Base-by-base conservation (phyloP, 2,113 vertebrate genomes). In the Menura novaehollandiae region DNA sequence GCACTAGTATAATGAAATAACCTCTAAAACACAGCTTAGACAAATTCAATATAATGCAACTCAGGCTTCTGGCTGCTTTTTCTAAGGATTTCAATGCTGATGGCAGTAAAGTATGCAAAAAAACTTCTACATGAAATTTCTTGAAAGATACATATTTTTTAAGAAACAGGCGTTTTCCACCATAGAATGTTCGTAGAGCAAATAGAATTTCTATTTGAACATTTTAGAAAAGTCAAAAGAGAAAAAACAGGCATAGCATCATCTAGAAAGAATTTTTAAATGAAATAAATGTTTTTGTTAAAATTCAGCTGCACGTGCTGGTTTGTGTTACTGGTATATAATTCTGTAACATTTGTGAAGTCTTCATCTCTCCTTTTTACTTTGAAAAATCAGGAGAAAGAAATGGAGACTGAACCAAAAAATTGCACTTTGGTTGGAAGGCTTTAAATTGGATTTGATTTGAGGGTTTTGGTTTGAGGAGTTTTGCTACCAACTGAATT, bases 1-100 rank as follows among this genome's bases (percentile, higher is more conserved):
- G 52, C 44, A 53, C 18, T 21, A 49, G n/a, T 72, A 32, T 72
- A 95, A 93, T 81, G 41, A 93, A 91, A 88, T 87, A 71, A 63
- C 91, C 82, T 75, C 41, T 67, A 75, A 94, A 93, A 21, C 9
- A 52, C 24, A 20, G 51, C 52, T 93, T 90, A 62, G 47, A 62
- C 18, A 58, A 83, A 30, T 77, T 91, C 71, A 59, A 0, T 47
- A 17, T 21, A 51, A 26, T 51, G 22, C 27, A 43, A 3, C 59
- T 88, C 30, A 46, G 68, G 78, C 51, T 82, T 82, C 58, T 87
- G 66, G 32, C 27, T 84, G 15, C 18, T 5, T 66, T 88, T 77
- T 60, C 35, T 24, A 24, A 51, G 26, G 55, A 46, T 78, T 86
- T 75, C 33, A 63, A 0, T 87, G 37, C 24, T 84, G 35, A 49